Evolutionary conservation across 2,797 vertebrate genomes (phyloP), one percentile per base, ranked within the genome.

Genomic region (Gambelia wislizenii): DNA sequence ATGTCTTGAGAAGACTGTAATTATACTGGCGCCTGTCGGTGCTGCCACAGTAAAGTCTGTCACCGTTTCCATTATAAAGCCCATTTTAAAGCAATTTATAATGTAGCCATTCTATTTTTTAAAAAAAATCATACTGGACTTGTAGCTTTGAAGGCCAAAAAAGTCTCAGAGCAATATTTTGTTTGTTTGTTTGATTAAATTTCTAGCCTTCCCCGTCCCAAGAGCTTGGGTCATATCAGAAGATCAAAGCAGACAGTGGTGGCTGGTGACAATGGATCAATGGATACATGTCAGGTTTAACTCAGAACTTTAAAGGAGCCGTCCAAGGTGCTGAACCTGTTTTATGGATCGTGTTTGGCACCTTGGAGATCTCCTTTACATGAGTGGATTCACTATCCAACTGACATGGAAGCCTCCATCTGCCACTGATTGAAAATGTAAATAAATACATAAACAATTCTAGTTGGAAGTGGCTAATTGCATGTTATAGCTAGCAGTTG

Each of bases 1-100:
- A 91, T 87, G 92, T 96, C 94, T 93, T 95, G 91, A 94, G 94
- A 95, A 96, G 95, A 92, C 96, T 96, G 92, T 91, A 97, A 96
- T 96, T 97, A 97, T 13, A 22, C 95, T 95, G 97, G 97, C 94
- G 96, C 96, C 96, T 96, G 94, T 87, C 91, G 85, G 84, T 74
- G 91, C 92, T 86, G 94, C 95, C 94, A 95, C 93, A 95, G 95
- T 94, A 94, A 95, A 95, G 87, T 91, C 94, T 96, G 94, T 96
- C 96, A 96, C 92, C 90, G 88, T 96, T 95, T 95, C 92, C 94
- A 94, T 95, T 93, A 96, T 95, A 95, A 94, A 92, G 39, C 20
- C 67, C 91, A 92, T 95, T 96, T 95, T 96, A 91, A 84, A 95
- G 86, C 91, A 91, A 93, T 94, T 95, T 94, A 93, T 92, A 93